Evolutionary conservation across 1,140 invertebrate genomes (phyloP), one percentile per base, ranked within the genome.

Genomic region (Trichonephila inaurata): DNA sequence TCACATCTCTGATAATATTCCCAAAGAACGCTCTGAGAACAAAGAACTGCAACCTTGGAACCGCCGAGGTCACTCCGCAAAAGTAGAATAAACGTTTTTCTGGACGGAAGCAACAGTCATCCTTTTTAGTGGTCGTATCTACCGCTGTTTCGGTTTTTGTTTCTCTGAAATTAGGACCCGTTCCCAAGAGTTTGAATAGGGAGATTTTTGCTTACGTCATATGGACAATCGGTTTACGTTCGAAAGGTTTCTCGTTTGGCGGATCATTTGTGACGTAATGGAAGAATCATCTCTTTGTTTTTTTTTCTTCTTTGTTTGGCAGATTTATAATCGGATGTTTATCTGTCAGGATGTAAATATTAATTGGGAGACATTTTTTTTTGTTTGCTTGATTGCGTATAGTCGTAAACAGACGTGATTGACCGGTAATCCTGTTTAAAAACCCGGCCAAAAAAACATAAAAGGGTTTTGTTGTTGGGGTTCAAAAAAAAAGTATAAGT

Each of bases 101-200:
- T 77, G 69, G 28, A 77, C 69, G 69, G 69, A 77, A 77, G 69
- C 69, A 28, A 40, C 69, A 77, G 69, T 77, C 69, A 77, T 77
- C 28, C 16, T 28, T 77, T 51, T 51, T 51, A 51, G 51, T 51
- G 51, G 51, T 51, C 51, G 5, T 51, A 51, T 51, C 3, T 12
- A 51, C 51, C 69, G 12, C 28, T 77, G 14, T 77, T 77, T 77
- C 7, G 28, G 28, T 77, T 33, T 77, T 77, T 77, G 69, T 77
- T 28, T 77, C 69, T 28, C 28, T 28, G 69, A 77, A 77, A 33
- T 28, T 33, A 12, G 28, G 69, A 33, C 69, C 69, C 28, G 69
- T 40, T 77, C 69, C 28, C 69, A 77, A 77, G 69, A 12, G 28
- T 6, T 40, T 77, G 69, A 40, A 77, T 33, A 77, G 69, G 28